These are phyloP conservation scores for Helostoma temminkii DNA, from an alignment of 2,797 vertebrate genomes.

Conservation along the genomic window DNA sequence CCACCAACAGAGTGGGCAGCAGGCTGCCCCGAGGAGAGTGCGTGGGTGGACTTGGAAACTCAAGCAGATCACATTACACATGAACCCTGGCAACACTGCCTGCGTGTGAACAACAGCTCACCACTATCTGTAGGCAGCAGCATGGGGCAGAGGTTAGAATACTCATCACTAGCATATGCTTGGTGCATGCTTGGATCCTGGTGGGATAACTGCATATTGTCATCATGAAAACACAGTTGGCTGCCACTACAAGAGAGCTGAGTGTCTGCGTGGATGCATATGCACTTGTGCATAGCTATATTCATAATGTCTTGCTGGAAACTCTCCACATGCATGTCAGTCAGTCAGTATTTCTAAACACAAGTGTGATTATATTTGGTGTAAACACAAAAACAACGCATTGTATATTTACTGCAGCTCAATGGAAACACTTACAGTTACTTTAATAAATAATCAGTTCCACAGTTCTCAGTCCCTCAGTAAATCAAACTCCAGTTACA, in stretches of 20 bases:
- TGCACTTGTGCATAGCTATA: slow-evolving; percentile 24
- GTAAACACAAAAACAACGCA: slow-evolving; percentile 35
- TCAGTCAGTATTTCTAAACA: slow-evolving; percentile 41
- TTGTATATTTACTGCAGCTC: slow-evolving; percentile 13
- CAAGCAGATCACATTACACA: slow-evolving; percentile 84
- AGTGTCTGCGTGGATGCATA: slow-evolving; percentile 38
- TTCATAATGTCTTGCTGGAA: slow-evolving; percentile 46
- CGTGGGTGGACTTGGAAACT: slow-evolving; percentile 84
- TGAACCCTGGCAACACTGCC: slow-evolving; percentile 82
- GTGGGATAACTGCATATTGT: slow-evolving; percentile 73
- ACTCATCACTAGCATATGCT: slow-evolving; percentile 82
- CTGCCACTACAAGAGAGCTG: slow-evolving; percentile 59
- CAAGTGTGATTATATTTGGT: slow-evolving; percentile 51
- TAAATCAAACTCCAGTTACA: slow-evolving; percentile 56
- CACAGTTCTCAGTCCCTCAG: slow-evolving; percentile 13
- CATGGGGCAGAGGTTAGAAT: slow-evolving; percentile 77
- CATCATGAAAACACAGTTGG: slow-evolving; percentile 72
- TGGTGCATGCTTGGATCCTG: slow-evolving; percentile 77
- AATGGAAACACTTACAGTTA: slow-evolving; percentile 26
- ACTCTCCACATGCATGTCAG: slow-evolving; percentile 56
- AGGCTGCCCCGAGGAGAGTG: slow-evolving; percentile 83
- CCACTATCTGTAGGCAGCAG: slow-evolving; percentile 83
- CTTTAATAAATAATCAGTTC: slow-evolving; percentile 7
- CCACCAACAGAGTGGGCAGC: slow-evolving; percentile 84
- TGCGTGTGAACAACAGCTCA: slow-evolving; percentile 79